Conservation (phyloP, 2,113 vertebrate genomes). For the Bombycilla garrulus region DNA sequence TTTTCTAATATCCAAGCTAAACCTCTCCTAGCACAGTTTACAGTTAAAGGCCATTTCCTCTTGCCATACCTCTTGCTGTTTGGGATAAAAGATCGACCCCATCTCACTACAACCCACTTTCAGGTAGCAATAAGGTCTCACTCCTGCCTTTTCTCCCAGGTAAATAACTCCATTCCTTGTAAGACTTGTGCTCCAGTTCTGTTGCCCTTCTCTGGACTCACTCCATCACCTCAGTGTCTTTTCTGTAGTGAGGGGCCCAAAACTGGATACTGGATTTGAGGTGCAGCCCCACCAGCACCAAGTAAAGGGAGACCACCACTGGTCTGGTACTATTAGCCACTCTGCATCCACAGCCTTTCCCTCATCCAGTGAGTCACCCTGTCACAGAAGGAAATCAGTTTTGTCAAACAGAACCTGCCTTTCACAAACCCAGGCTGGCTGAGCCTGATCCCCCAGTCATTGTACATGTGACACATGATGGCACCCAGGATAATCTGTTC, state of each 20-base stretch:
- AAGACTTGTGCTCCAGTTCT: not conserved
- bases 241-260: not conserved
- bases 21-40: not conserved
- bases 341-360: not conserved
- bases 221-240: not conserved
- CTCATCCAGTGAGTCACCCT: not conserved
- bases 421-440: not conserved
- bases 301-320: not conserved
- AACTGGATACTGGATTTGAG: not conserved
- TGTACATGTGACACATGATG: accelerated
- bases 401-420: not conserved
- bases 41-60: not conserved
- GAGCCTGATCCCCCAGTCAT: not conserved
- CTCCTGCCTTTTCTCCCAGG: not conserved
- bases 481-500: not conserved
- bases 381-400: not conserved
- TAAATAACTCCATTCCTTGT: not conserved
- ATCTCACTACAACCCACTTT: not conserved
- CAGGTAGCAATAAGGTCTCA: not conserved
- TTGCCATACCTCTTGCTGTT: accelerated
- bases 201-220: not conserved
- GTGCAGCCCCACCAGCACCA: not conserved
- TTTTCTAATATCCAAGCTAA: not conserved
- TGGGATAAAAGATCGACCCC: accelerated
- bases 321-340: not conserved